These are phyloP conservation scores for Adelphocoris suturalis DNA, from an alignment of 2,888 invertebrate genomes.

Conservation along the genomic window DNA sequence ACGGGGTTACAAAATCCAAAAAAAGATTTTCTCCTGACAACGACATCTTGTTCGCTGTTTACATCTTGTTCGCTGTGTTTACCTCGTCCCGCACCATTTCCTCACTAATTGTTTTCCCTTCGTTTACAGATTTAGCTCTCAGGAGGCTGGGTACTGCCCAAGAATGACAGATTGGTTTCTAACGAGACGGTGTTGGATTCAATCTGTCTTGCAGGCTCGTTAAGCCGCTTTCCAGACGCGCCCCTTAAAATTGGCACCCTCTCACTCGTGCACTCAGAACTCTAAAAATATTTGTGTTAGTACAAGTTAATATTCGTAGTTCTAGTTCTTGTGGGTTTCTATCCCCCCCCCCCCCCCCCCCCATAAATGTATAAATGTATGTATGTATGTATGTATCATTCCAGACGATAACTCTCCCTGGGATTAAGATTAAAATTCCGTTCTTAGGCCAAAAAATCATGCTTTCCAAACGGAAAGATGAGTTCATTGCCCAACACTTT, in stretches of 20 bases:
- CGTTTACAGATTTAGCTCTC: conserved; percentile 56
- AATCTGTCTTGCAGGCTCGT: conserved; percentile 49
- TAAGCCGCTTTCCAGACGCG: conserved; percentile 34
- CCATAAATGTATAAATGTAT: too few species aligned
- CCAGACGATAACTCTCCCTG: too few species aligned
- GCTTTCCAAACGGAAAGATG: too few species aligned
- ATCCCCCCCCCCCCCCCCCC: too few species aligned
- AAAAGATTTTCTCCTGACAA: neutral
- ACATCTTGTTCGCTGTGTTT: conserved; percentile 43
- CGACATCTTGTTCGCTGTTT: conserved; percentile 23
- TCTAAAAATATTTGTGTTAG: neutral
- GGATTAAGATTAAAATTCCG: too few species aligned
- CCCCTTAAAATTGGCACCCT: conserved; percentile 26
- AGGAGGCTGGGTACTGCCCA: neutral
- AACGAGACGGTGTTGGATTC: conserved; percentile 42
- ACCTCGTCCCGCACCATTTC: conserved; percentile 44
- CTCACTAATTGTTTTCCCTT: conserved; percentile 59
- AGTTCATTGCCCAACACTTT: too few species aligned
- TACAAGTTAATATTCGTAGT: too few species aligned
- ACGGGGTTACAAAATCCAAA: neutral
- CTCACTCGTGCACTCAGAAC: neutral
- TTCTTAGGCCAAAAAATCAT: too few species aligned
- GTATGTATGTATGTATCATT: too few species aligned
- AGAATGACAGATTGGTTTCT: conserved; percentile 65
- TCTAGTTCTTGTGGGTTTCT: too few species aligned